Percentiles rank a stretch among this genome's conserved stretches.
Evolutionary conservation across 2,797 vertebrate species (phyloP).

Genomic region (Numenius phaeopus): DNA sequence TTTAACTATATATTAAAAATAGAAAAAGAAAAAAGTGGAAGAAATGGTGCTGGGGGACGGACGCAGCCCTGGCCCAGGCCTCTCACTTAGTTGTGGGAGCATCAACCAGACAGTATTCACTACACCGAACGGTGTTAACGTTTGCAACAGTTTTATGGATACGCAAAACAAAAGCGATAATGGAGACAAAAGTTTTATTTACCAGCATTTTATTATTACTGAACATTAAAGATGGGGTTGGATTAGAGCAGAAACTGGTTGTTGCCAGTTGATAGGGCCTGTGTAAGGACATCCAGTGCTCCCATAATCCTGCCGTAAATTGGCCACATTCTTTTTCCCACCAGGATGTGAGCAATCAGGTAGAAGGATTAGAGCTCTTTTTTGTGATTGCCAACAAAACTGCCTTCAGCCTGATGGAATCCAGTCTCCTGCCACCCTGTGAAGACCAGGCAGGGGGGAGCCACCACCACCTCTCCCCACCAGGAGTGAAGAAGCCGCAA

Average conservation of each 20-base stretch:
- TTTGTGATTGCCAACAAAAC: not conserved
- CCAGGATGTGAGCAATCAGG: not conserved
- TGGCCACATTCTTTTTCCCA: not conserved
- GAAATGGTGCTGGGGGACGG: too few species aligned
- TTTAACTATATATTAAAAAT: not conserved
- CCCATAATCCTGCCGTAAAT: accelerated
- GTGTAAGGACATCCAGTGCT: not conserved
- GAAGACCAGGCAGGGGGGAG: not conserved
- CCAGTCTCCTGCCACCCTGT: accelerated
- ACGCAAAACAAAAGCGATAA: not conserved
- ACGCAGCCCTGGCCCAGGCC: not conserved
- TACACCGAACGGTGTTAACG: not conserved
- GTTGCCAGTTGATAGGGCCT: too few species aligned
- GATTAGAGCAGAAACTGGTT: not conserved
- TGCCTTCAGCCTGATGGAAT: not conserved
- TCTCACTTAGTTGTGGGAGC: too few species aligned
- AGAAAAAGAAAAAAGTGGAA: not conserved
- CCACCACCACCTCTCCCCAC: not conserved
- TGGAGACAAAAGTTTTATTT: not conserved
- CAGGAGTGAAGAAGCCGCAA: accelerated
- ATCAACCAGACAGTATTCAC: not conserved
- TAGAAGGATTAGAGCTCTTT: not conserved
- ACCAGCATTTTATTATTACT: not conserved
- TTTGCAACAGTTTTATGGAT: not conserved
- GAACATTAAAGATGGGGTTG: not conserved